Base-by-base conservation (phyloP, 2,797 vertebrate genomes). In the Liparis tanakae region DNA sequence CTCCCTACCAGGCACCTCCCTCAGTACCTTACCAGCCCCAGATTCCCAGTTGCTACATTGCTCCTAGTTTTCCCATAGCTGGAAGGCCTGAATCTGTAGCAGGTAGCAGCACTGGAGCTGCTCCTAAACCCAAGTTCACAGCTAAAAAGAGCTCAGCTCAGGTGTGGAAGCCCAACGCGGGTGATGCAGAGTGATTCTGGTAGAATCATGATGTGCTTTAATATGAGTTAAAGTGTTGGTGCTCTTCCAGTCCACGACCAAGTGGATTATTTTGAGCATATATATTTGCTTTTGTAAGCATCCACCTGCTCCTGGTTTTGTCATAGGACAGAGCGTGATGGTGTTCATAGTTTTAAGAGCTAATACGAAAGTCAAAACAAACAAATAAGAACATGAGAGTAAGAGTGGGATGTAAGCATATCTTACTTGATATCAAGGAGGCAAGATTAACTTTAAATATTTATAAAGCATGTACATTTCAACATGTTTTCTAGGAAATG, bases 101-200 rank as follows among this genome's bases (percentile, higher is more conserved):
- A 61, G 91, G 87, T 71, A 74, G 88, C 18, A 86, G 67, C 67
- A 5, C 63, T 61, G 91, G 85, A 80, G 88, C 94, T 81, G 96
- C 96, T 69, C 98, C 98, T 0, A 96, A 96, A 93, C 98, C 98
- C 72, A 99, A 95, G 88, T 99, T 99, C 91, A 98, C 95, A 50
- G 98, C 98, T 77, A 99, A 98, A 94, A 99, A 97, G 93, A 89
- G 91, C 81, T 92, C 93, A 62, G 96, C 96, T 80, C 98, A 99
- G 94, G 98, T 99, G 92, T 99, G 98, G 98, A 99, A 97, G 91
- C 98, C 98, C 37, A 88, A 95, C 13, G 77, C 87, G 62, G 94
- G 87, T 53, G 95, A 94, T 83, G 95, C 96, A 93, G 97, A 96
- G 91, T 87, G 78, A 90, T 79, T 69, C 54, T 66, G 83, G 88